Percentiles rank a stretch among this genome's conserved stretches.
These are phyloP conservation scores for Bimastos eiseni DNA, from an alignment of 2,888 invertebrate genomes.

Conservation along the genomic window DNA sequence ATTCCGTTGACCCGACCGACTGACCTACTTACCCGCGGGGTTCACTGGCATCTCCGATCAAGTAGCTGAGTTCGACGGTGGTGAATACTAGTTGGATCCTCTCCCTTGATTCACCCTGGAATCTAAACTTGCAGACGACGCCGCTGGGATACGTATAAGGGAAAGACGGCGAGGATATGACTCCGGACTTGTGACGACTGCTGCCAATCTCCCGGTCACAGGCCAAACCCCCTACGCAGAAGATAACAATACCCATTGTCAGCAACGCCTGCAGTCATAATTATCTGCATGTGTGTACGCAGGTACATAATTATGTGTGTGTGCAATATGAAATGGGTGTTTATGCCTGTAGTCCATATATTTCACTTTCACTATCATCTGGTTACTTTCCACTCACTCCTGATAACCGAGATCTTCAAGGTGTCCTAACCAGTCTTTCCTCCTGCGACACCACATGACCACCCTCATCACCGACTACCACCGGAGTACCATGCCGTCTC, in stretches of 20 bases:
- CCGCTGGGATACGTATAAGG: conserved; percentile 75
- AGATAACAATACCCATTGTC: too few species aligned
- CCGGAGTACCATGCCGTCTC: too few species aligned
- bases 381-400: too few species aligned
- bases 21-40: neutral
- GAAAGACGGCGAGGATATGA: conserved; percentile 81
- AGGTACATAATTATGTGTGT: too few species aligned
- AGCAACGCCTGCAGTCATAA: neutral
- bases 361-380: too few species aligned
- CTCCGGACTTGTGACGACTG: conserved; percentile 64
- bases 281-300: too few species aligned
- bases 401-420: too few species aligned
- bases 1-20: neutral
- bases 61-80: conserved; percentile 53
- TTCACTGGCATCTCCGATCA: conserved; percentile 27
- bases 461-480: too few species aligned
- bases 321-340: too few species aligned
- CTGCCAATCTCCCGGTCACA: conserved; percentile 9
- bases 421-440: too few species aligned
- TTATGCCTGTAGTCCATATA: too few species aligned
- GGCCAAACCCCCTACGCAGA: neutral
- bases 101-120: conserved; percentile 75
- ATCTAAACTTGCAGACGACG: conserved; percentile 79
- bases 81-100: conserved; percentile 77
- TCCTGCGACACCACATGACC: too few species aligned